phyloP scores from a whole-genome alignment of 2,888 invertebrate genomes.

The Idaea biselata region DNA sequence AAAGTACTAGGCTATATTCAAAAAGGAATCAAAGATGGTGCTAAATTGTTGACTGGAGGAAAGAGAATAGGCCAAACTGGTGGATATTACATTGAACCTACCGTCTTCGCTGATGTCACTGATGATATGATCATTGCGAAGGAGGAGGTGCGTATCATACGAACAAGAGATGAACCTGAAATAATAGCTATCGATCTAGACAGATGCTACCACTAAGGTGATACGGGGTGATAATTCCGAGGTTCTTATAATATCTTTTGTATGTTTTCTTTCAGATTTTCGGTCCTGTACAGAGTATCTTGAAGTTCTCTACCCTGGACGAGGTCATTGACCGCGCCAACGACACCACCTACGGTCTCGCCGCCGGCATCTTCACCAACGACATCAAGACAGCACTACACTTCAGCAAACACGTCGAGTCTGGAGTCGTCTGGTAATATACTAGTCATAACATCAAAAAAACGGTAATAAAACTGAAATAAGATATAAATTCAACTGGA shows the following conservation, averaged over 20 bases:
- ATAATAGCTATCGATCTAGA: no score
- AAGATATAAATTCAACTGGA: no score
- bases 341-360: constrained; percentile 88
- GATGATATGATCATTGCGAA: constrained; percentile 88
- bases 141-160: constrained; percentile 81
- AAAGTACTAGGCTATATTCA: constrained; percentile 89
- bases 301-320: constrained; percentile 88
- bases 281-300: constrained; percentile 92
- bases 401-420: constrained; percentile 86
- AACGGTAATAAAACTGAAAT: no score
- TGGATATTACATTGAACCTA: constrained; percentile 89
- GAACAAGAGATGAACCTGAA: neutral
- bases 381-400: constrained; percentile 88
- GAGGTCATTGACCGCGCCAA: constrained; percentile 93
- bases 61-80: constrained; percentile 73
- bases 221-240: neutral
- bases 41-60: constrained; percentile 88
- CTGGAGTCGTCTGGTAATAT: constrained; percentile 87
- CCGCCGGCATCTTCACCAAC: constrained; percentile 90
- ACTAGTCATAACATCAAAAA: neutral
- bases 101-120: constrained; percentile 86
- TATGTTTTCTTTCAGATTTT: constrained; percentile 83
- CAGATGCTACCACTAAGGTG: neutral
- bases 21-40: constrained; percentile 89
- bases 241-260: constrained; percentile 2